A percentile compares a stretch with the other conserved stretches of the same genome.
Conservation (phyloP, 2,797 vertebrate genomes). For the Neosilurus hyrtlii region DNA sequence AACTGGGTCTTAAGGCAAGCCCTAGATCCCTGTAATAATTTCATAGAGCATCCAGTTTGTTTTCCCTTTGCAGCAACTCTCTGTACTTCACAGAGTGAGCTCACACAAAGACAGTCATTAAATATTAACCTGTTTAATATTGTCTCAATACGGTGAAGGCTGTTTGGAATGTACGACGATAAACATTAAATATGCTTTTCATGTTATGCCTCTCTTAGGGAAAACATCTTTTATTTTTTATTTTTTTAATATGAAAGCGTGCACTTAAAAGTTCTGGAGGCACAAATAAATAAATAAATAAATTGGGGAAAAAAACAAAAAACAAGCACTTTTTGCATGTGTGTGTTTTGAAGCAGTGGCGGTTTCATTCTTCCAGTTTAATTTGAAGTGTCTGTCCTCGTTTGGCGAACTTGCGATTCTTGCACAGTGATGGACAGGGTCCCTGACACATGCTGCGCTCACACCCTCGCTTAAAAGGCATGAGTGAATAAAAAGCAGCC, state of each 20-base stretch:
- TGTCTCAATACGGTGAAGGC: slow-evolving; percentile 75
- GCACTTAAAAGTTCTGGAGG: slow-evolving; percentile 71
- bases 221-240: slow-evolving; percentile 39
- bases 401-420: slow-evolving; percentile 52
- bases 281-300: too few relatives aligned
- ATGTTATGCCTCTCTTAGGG: slow-evolving; percentile 74
- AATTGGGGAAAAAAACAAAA: too few relatives aligned
- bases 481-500: slow-evolving; percentile 60
- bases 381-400: slow-evolving; percentile 69
- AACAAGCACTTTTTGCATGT: slow-evolving; percentile 57
- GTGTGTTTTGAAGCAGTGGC: slow-evolving; percentile 49
- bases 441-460: slow-evolving; percentile 57
- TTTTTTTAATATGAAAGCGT: slow-evolving; percentile 58
- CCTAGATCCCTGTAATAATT: slow-evolving; percentile 65
- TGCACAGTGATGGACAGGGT: slow-evolving; percentile 57
- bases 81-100: slow-evolving; percentile 63
- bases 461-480: slow-evolving; percentile 58
- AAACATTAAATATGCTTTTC: slow-evolving; percentile 85
- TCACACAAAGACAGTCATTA: slow-evolving; percentile 79
- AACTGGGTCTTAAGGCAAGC: slow-evolving; percentile 64
- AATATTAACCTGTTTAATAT: slow-evolving; percentile 87
- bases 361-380: slow-evolving; percentile 53
- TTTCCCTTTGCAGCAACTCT: slow-evolving; percentile 72
- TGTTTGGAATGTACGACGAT: slow-evolving; percentile 71
- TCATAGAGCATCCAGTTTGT: slow-evolving; percentile 76